Evolutionary conservation across 1,140 invertebrate species (phyloP).

Genomic region (Zaprionus nigranus): DNA sequence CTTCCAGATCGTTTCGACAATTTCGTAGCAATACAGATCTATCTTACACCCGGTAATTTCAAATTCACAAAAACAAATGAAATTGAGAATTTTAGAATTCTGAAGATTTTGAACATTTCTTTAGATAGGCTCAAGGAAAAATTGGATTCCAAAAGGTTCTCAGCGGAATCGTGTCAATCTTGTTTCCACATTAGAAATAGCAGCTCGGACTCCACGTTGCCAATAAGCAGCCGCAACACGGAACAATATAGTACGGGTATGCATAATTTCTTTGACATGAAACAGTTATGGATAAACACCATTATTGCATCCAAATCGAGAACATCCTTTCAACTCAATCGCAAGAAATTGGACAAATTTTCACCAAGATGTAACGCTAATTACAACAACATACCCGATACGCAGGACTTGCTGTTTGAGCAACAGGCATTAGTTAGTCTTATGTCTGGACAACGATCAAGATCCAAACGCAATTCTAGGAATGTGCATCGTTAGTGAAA

Average conservation of each 20-base stretch:
- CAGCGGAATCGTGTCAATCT: not conserved
- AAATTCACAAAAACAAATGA: not conserved
- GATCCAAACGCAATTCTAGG: conserved; percentile 22
- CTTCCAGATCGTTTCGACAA: not conserved
- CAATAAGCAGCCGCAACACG: not conserved
- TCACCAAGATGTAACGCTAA: not conserved
- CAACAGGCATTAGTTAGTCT: not conserved
- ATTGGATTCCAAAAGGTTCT: not conserved
- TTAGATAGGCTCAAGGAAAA: not conserved
- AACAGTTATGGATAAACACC: conserved; percentile 35
- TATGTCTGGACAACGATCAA: not conserved
- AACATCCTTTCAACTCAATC: conserved; percentile 44
- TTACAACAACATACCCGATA: not conserved
- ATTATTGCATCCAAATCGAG: conserved; percentile 29
- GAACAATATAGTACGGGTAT: no score
- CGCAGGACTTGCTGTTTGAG: not conserved
- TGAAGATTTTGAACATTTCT: not conserved
- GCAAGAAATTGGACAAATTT: conserved; percentile 7
- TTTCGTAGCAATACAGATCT: not conserved
- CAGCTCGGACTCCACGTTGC: not conserved
- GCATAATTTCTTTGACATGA: not conserved
- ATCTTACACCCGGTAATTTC: not conserved
- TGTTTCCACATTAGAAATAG: no score
- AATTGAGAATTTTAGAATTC: not conserved
- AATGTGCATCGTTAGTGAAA: conserved; percentile 59